phyloP scores from a whole-genome alignment of 2,888 invertebrate genomes.

The Argyra leucocephala region DNA sequence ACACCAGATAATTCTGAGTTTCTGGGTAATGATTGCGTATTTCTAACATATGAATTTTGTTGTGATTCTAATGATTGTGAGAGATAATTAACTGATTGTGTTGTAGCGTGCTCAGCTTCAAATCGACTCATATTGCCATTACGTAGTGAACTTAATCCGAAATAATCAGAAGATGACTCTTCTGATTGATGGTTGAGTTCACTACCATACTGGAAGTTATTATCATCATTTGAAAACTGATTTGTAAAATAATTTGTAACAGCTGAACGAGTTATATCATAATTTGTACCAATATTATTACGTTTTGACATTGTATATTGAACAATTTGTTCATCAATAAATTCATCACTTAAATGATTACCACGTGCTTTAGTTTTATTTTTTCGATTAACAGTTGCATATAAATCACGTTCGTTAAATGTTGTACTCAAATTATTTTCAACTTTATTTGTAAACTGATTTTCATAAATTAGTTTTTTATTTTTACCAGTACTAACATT shows the following conservation, averaged over 20 bases:
- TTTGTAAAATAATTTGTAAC: conserved; percentile 24
- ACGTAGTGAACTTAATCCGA: conserved; percentile 34
- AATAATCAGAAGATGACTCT: conserved; percentile 40
- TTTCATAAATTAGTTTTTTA: conserved; percentile 13
- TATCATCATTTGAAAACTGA: conserved; percentile 26
- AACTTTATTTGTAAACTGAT: conserved; percentile 13
- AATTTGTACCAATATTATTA: conserved; percentile 25
- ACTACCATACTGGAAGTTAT: conserved; percentile 36
- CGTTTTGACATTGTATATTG: conserved; percentile 38
- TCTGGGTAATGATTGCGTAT: conserved; percentile 40
- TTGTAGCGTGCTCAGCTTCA: conserved; percentile 32
- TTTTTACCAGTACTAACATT: conserved; percentile 28
- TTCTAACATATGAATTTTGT: conserved; percentile 30
- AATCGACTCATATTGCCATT: conserved; percentile 20
- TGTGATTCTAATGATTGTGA: conserved; percentile 39
- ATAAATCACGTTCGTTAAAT: conserved; percentile 39
- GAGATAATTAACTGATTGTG: conserved; percentile 38
- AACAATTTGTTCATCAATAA: conserved; percentile 41
- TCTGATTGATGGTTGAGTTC: conserved; percentile 39
- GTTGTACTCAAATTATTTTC: conserved; percentile 36
- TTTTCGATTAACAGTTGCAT: conserved; percentile 44
- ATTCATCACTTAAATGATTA: conserved; percentile 42
- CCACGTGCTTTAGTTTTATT: conserved; percentile 40
- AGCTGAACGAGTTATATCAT: not conserved
- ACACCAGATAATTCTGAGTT: conserved; percentile 42